A percentile compares a stretch with the other conserved stretches of the same genome.
Evolutionary conservation across 2,888 invertebrate species (phyloP).

Genomic region (Automeris io): DNA sequence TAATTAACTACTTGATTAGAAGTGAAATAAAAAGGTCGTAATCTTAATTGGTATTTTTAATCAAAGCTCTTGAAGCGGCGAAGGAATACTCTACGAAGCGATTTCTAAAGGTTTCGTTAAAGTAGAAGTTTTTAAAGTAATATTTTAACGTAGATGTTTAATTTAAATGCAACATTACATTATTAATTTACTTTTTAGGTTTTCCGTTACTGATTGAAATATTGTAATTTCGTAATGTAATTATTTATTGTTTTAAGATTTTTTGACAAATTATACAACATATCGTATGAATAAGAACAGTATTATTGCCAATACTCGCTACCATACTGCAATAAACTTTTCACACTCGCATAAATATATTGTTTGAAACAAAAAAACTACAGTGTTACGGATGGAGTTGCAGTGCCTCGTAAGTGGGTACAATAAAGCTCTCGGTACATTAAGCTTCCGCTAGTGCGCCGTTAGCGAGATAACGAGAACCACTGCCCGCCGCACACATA

Average conservation of each 20-base stretch:
- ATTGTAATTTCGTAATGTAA: too few relatives aligned
- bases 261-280: too few relatives aligned
- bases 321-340: too few relatives aligned
- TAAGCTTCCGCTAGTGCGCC: constrained; percentile 73
- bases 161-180: too few relatives aligned
- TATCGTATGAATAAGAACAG: too few relatives aligned
- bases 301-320: too few relatives aligned
- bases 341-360: too few relatives aligned
- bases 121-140: not conserved
- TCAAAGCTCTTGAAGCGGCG: constrained; percentile 41
- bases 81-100: constrained; percentile 18
- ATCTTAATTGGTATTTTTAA: constrained; percentile 71
- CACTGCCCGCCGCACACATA: constrained; percentile 70
- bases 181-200: too few relatives aligned
- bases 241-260: too few relatives aligned
- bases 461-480: constrained; percentile 76
- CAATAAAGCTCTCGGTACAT: constrained; percentile 75
- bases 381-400: constrained; percentile 12
- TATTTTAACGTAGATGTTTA: too few relatives aligned
- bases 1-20: constrained; percentile 69
- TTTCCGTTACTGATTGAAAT: too few relatives aligned
- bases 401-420: constrained; percentile 60
- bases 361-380: too few relatives aligned
- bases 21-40: constrained; percentile 61
- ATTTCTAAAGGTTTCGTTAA: not conserved